Conservation (phyloP, 2,113 vertebrate genomes). For the Rhinogobius similis region DNA sequence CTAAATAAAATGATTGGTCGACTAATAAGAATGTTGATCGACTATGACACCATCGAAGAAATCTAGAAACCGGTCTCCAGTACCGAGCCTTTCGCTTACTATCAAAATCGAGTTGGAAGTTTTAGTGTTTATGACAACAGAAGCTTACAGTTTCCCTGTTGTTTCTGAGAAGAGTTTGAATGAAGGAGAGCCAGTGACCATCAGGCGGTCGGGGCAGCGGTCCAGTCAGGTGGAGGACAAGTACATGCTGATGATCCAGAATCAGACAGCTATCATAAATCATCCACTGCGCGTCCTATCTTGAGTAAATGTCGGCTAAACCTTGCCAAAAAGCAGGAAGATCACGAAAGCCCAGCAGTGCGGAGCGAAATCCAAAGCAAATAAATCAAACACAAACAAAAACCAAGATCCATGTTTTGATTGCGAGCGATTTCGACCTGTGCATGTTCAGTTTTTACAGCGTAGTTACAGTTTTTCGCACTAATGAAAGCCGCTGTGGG, state of each 20-base stretch:
- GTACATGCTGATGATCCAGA: constrained; percentile 38
- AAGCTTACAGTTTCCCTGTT: background rate
- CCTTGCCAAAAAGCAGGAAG: constrained; percentile 15
- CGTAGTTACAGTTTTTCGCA: background rate
- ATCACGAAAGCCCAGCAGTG: constrained; percentile 5
- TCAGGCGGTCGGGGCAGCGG: constrained; percentile 9
- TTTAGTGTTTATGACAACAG: too few species aligned
- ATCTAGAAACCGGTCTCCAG: too few species aligned
- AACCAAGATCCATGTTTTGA: too few species aligned
- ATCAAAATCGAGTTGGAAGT: too few species aligned
- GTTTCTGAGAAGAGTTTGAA: constrained; percentile 25
- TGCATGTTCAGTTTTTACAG: background rate
- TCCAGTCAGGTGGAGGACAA: constrained; percentile 32
- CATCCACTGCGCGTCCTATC: constrained; percentile 26
- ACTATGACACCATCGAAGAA: too few species aligned
- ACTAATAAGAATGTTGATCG: too few species aligned
- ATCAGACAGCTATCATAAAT: constrained; percentile 30
- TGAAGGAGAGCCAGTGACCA: constrained; percentile 16
- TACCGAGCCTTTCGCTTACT: too few species aligned
- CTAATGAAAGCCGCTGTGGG: constrained; percentile 1
- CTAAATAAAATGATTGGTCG: too few species aligned
- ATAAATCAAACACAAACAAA: background rate
- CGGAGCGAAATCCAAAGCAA: background rate
- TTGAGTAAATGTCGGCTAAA: constrained; percentile 26
- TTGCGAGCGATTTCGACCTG: too few species aligned